Evolutionary conservation across 2,888 invertebrate species (phyloP).

Genomic region (Thymelicus lineola): DNA sequence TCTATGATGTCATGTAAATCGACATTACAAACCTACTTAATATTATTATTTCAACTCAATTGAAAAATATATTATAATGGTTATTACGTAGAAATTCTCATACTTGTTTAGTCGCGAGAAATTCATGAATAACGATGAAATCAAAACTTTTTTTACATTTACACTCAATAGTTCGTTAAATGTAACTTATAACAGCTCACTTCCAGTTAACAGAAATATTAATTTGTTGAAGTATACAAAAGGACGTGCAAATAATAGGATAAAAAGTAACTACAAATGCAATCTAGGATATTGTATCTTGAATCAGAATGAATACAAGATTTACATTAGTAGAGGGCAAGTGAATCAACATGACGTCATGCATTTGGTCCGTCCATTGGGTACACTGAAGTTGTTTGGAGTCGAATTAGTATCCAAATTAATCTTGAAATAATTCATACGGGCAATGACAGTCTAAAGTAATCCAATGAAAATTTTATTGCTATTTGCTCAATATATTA

Average conservation of each 20-base stretch:
- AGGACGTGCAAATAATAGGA: background rate
- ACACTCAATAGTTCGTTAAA: too few relatives aligned
- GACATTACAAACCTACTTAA: background rate
- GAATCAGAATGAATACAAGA: background rate
- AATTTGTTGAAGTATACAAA: background rate
- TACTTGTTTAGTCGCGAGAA: background rate
- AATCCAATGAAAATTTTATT: too few relatives aligned
- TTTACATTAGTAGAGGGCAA: background rate
- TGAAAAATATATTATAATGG: background rate
- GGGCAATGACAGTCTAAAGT: too few relatives aligned
- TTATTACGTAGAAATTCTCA: background rate
- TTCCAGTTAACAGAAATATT: too few relatives aligned
- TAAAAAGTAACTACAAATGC: conserved; percentile 5
- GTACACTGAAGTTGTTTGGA: background rate
- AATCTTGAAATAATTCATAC: too few relatives aligned
- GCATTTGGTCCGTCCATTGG: background rate
- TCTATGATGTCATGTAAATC: too few relatives aligned
- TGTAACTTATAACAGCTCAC: too few relatives aligned
- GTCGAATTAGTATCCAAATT: too few relatives aligned
- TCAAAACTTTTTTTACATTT: background rate
- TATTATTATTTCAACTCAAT: background rate
- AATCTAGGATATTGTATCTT: conserved; percentile 5
- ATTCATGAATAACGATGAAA: background rate
- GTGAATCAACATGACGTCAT: background rate
- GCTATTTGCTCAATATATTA: too few relatives aligned